These are phyloP conservation scores for Diloba caeruleocephala DNA, from an alignment of 2,888 invertebrate genomes.

Conservation along the genomic window DNA sequence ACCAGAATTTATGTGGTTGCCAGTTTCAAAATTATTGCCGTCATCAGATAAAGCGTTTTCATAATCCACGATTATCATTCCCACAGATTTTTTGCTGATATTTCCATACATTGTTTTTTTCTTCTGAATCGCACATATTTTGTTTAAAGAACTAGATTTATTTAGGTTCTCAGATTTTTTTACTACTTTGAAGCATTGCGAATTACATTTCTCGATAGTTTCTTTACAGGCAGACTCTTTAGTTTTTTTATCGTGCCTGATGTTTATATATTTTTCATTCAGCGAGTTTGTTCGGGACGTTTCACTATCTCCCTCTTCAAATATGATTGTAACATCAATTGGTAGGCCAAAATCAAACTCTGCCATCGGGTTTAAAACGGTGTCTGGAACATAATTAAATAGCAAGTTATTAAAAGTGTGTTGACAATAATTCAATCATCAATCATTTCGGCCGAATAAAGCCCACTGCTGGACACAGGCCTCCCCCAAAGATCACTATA, in stretches of 20 bases:
- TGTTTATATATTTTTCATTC: slow-evolving; percentile 2
- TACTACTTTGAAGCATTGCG: background rate
- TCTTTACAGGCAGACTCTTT: no score
- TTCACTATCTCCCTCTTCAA: slow-evolving; percentile 61
- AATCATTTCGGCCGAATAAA: no score
- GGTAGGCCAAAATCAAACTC: slow-evolving; percentile 60
- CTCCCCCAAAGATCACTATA: no score
- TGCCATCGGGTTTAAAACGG: slow-evolving; percentile 51
- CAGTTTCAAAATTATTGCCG: background rate
- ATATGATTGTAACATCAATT: slow-evolving; percentile 54
- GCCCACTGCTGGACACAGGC: no score
- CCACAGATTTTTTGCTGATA: background rate
- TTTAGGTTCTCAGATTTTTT: background rate
- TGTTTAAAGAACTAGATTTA: background rate
- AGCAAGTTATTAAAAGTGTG: background rate
- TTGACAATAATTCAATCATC: no score
- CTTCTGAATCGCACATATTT: background rate
- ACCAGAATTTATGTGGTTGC: background rate
- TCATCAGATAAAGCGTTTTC: background rate
- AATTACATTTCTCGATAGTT: background rate
- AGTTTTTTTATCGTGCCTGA: slow-evolving; percentile 1
- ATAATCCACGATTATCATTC: no score
- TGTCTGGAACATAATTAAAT: slow-evolving; percentile 46
- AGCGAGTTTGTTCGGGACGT: slow-evolving; percentile 2
- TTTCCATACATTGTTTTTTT: background rate